A percentile compares a stretch with the other conserved stretches of the same genome.
Evolutionary conservation across 2,113 vertebrate genomes (phyloP).

Genomic region (Actinemys pallida): DNA sequence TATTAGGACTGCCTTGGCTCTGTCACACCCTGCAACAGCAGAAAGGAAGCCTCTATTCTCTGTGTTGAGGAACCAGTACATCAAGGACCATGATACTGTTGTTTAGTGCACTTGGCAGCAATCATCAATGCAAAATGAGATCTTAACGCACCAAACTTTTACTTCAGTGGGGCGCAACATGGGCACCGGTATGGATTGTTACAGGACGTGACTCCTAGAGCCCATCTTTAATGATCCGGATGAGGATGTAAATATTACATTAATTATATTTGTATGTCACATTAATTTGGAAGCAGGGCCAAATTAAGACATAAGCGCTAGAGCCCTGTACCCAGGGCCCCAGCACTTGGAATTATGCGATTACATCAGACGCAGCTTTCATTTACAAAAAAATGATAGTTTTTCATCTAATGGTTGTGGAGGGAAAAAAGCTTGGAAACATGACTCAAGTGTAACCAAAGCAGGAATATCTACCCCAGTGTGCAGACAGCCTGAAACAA

Average conservation of each 20-base stretch:
- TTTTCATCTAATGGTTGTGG: neutral
- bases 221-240: neutral
- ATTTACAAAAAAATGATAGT: neutral
- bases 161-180: neutral
- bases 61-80: neutral
- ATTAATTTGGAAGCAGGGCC: neutral
- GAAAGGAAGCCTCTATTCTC: neutral
- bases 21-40: neutral
- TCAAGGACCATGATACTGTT: accelerated
- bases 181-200: neutral
- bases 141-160: neutral
- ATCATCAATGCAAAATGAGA: neutral
- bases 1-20: neutral
- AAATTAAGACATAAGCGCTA: neutral
- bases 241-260: neutral
- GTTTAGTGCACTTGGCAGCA: neutral
- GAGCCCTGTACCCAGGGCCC: neutral
- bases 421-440: neutral
- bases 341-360: neutral
- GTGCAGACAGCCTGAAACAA: neutral
- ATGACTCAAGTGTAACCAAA: neutral
- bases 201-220: neutral
- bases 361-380: neutral
- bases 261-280: neutral
- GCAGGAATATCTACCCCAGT: neutral